phyloP scores from a whole-genome alignment of 2,888 invertebrate genomes.

The Crioceris asparagi region DNA sequence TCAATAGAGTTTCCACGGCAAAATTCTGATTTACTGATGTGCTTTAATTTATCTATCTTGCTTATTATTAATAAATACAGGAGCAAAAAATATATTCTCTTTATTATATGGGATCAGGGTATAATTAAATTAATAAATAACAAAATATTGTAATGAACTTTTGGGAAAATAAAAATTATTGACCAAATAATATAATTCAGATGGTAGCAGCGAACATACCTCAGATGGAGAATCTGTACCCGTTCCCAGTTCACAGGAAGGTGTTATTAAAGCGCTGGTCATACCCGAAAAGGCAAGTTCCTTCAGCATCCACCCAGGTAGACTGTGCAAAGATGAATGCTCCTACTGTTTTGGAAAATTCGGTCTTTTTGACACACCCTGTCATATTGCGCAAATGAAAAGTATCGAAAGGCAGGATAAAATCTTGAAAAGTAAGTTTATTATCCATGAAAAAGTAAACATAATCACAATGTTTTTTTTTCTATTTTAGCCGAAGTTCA shows the following conservation, averaged over 20 bases:
- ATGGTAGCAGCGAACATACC: constrained; percentile 39
- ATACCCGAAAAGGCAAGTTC: constrained; percentile 83
- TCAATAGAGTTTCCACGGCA: no score
- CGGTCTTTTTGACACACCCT: constrained; percentile 75
- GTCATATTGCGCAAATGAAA: constrained; percentile 79
- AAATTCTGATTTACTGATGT: no score
- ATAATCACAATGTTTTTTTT: neutral
- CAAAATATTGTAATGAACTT: no score
- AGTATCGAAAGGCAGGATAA: constrained; percentile 71
- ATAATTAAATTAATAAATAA: no score
- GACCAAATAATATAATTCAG: no score
- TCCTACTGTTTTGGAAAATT: constrained; percentile 82
- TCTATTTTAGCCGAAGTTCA: constrained; percentile 79
- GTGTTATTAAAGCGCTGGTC: constrained; percentile 51
- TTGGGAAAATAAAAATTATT: no score
- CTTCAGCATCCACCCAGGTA: constrained; percentile 74
- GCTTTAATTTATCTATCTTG: no score
- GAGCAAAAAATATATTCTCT: no score
- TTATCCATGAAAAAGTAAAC: neutral
- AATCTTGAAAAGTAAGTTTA: constrained; percentile 58
- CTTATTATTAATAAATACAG: no score
- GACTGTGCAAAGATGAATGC: constrained; percentile 75
- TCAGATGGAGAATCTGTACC: constrained; percentile 37
- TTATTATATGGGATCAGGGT: no score
- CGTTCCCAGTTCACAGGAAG: constrained; percentile 31